Percentiles rank a stretch among this genome's conserved stretches.
These are phyloP conservation scores for Cladorhizidae sp. DNA, from an alignment of 37 sponge, comb jelly and placozoan genomes.

Conservation along the genomic window DNA sequence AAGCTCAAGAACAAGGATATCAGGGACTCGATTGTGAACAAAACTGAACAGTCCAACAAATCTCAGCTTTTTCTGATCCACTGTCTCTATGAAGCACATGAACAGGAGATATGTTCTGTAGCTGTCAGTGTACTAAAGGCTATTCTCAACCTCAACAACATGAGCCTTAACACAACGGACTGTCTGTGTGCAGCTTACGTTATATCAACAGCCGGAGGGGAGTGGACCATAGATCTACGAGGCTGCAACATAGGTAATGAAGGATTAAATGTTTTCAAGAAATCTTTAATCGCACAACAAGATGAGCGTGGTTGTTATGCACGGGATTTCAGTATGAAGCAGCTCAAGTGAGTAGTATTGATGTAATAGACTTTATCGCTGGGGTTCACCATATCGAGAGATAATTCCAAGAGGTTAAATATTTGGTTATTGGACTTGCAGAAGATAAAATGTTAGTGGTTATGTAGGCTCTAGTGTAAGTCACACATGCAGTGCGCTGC, in stretches of 20 bases:
- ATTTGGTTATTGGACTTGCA: too few species aligned
- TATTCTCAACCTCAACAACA: constrained; percentile 16
- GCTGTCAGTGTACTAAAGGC: constrained; percentile 6
- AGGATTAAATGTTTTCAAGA: constrained; percentile 23
- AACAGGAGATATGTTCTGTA: background rate
- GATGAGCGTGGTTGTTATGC: background rate
- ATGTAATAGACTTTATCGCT: too few species aligned
- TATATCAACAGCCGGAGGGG: constrained; percentile 9
- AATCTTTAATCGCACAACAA: background rate
- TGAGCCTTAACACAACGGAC: constrained; percentile 34
- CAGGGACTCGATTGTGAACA: background rate
- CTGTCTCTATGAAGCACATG: constrained; percentile 41
- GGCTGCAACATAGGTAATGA: constrained; percentile 34
- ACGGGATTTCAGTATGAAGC: constrained; percentile 12
- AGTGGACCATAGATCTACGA: constrained; percentile 25
- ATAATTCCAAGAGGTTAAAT: too few species aligned
- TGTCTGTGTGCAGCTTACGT: constrained; percentile 39
- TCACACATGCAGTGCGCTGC: too few species aligned
- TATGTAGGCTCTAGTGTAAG: too few species aligned
- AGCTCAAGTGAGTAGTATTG: background rate
- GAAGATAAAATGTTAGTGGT: too few species aligned
- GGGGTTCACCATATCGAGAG: too few species aligned
- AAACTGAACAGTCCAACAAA: background rate
- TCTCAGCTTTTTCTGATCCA: constrained; percentile 35
- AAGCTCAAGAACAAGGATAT: constrained; percentile 20